Conservation (phyloP, 2,797 vertebrate genomes). For the Gymnothorax reevesii region DNA sequence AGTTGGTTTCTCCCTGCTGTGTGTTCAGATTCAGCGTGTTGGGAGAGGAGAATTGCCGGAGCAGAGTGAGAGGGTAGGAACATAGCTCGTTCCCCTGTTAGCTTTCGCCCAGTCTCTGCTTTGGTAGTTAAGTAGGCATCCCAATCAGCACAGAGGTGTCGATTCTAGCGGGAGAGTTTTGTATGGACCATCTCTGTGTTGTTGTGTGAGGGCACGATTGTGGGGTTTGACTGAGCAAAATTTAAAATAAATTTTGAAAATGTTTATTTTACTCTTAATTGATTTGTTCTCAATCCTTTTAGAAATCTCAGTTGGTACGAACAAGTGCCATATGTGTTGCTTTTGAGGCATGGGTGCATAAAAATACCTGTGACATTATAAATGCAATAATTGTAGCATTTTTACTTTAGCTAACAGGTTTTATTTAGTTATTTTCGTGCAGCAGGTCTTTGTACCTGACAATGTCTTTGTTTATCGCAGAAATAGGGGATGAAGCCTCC, state of each 20-base stretch:
- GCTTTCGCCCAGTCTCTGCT: neutral
- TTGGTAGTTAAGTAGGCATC: neutral
- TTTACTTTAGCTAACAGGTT: conserved; percentile 28
- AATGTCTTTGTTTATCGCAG: conserved; percentile 36
- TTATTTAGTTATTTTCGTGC: conserved; percentile 28
- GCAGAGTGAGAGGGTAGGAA: neutral
- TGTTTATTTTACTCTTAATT: neutral
- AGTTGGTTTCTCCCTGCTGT: neutral
- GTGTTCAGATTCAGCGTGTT: neutral
- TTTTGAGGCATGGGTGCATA: neutral
- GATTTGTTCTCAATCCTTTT: neutral
- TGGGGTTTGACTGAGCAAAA: neutral
- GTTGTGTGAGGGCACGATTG: neutral
- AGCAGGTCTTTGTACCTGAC: conserved; percentile 42
- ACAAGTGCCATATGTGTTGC: neutral
- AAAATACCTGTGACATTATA: neutral
- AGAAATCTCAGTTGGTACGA: neutral
- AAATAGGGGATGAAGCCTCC: conserved; percentile 44
- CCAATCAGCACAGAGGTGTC: neutral
- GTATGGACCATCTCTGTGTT: neutral
- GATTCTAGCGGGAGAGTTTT: conserved; percentile 1
- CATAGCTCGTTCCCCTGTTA: neutral
- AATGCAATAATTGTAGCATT: neutral
- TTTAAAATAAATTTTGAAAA: neutral
- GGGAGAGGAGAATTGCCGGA: neutral